Conservation (phyloP, 2,113 vertebrate species). For the Xiphorhynchus elegans region DNA sequence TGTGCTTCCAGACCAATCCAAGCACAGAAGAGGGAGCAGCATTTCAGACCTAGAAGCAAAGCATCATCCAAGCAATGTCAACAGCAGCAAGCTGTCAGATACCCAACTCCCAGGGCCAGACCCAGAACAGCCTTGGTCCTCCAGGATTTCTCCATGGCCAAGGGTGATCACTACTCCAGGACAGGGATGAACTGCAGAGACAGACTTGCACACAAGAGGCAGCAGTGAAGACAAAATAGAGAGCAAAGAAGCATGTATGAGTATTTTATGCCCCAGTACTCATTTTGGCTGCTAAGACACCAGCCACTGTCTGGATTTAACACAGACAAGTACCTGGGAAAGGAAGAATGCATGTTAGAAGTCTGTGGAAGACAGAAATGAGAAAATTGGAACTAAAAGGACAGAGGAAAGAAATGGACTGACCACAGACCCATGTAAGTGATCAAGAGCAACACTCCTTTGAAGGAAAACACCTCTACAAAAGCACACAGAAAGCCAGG, state of each 20-base stretch:
- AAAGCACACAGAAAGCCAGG: background rate
- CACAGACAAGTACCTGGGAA: background rate
- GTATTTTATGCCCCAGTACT: background rate
- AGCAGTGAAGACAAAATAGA: background rate
- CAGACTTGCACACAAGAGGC: fast-evolving
- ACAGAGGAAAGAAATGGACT: background rate
- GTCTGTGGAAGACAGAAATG: background rate
- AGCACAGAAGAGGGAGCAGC: background rate
- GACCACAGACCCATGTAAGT: background rate
- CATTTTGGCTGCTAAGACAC: background rate
- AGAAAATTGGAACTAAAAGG: background rate
- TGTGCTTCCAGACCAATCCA: fast-evolving
- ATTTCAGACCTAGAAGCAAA: background rate
- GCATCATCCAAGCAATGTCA: fast-evolving
- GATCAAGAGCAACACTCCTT: background rate
- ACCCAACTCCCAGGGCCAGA: background rate
- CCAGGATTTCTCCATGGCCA: background rate
- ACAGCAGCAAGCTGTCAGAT: background rate
- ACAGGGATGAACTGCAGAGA: background rate
- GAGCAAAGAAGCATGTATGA: background rate
- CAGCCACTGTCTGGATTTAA: background rate
- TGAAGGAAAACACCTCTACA: background rate
- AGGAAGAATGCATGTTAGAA: fast-evolving
- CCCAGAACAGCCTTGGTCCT: background rate
- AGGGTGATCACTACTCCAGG: background rate